Conservation (phyloP, 2,888 invertebrate species). For the Ophion obscuratus region DNA sequence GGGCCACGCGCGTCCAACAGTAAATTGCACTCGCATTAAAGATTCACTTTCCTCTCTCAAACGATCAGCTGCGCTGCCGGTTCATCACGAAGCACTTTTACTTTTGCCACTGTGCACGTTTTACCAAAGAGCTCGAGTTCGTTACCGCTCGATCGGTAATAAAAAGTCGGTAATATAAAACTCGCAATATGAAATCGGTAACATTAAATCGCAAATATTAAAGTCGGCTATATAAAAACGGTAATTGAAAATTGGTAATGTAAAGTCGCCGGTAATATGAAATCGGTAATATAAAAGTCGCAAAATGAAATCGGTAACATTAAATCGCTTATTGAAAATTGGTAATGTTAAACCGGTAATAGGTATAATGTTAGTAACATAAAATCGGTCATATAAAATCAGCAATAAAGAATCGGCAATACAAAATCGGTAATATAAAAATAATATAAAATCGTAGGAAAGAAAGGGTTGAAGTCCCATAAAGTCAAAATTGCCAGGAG, state of each 20-base stretch:
- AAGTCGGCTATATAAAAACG: background rate
- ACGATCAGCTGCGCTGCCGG: conserved; percentile 29
- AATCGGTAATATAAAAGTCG: conserved; percentile 11
- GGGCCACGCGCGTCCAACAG: conserved; percentile 31
- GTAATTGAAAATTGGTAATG: background rate
- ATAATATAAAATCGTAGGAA: background rate
- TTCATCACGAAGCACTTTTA: conserved; percentile 61
- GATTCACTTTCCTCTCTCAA: conserved; percentile 64
- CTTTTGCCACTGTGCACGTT: conserved; percentile 46
- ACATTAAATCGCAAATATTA: background rate
- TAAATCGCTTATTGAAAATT: background rate
- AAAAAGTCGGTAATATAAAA: conserved; percentile 6
- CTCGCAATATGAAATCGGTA: background rate
- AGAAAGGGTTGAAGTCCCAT: background rate
- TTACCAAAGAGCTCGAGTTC: background rate
- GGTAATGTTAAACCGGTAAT: background rate
- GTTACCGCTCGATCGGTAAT: background rate
- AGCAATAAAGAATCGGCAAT: background rate
- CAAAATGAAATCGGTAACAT: background rate
- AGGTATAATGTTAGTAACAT: background rate
- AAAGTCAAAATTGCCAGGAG: background rate
- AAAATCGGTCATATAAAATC: background rate
- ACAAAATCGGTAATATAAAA: background rate
- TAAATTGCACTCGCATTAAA: conserved; percentile 61
- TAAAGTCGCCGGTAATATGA: background rate